Percentiles rank a stretch among this genome's conserved stretches.
Conservation (phyloP, 1,140 invertebrate genomes). For the Conus betulinus region DNA sequence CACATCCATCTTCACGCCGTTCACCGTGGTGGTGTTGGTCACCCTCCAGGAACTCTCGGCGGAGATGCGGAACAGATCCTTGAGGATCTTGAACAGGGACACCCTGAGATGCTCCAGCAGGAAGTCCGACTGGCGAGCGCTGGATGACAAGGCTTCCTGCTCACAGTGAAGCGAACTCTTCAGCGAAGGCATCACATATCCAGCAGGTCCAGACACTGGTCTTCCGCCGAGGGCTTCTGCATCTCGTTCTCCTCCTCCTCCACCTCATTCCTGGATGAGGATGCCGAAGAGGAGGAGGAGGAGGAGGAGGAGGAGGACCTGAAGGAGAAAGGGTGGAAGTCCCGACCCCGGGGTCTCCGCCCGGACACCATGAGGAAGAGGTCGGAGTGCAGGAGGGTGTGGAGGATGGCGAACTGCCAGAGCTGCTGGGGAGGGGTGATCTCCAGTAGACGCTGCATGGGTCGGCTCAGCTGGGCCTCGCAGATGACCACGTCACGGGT, state of each 20-base stretch:
- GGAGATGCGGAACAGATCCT: slow-evolving; percentile 30
- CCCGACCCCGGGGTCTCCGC: not conserved
- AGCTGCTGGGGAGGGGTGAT: slow-evolving; percentile 48
- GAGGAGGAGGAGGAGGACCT: not conserved
- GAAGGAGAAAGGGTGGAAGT: not conserved
- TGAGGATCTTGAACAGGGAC: slow-evolving; percentile 39
- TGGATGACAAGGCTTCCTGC: not conserved
- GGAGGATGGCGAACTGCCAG: slow-evolving; percentile 49
- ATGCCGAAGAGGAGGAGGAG: not conserved
- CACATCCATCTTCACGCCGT: slow-evolving; percentile 31
- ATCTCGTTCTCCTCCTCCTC: not conserved
- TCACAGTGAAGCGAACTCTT: slow-evolving; percentile 43
- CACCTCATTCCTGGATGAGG: not conserved
- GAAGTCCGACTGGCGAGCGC: slow-evolving; percentile 13
- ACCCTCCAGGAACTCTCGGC: slow-evolving; percentile 37
- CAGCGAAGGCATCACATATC: slow-evolving; percentile 43
- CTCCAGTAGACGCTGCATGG: slow-evolving; percentile 44
- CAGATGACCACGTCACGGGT: slow-evolving; percentile 41
- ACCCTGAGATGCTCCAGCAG: slow-evolving; percentile 32
- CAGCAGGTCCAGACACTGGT: slow-evolving; percentile 46
- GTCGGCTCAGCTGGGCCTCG: slow-evolving; percentile 34
- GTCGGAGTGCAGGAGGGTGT: slow-evolving; percentile 52
- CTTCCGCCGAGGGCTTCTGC: slow-evolving; percentile 24
- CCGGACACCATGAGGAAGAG: slow-evolving; percentile 42
- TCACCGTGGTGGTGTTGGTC: slow-evolving; percentile 42